Evolutionary conservation across 2,797 vertebrate genomes (phyloP).

Genomic region (Darevskia mixta): DNA sequence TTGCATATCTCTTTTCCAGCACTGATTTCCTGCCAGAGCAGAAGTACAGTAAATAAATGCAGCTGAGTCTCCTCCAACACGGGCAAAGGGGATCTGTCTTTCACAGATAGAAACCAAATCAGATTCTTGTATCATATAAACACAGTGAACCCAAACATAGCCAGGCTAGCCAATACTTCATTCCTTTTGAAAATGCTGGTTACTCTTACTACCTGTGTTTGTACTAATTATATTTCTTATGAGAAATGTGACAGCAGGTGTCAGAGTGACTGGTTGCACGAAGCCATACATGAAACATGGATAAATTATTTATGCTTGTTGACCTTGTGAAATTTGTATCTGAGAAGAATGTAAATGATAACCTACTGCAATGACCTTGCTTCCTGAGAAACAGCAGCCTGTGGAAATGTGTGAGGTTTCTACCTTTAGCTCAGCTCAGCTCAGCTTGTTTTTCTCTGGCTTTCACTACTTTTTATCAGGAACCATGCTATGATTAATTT

Average conservation of each 20-base stretch:
- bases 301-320: slow-evolving; percentile 38
- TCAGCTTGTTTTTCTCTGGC: neutral
- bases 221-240: slow-evolving; percentile 2
- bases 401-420: neutral
- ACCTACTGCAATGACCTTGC: neutral
- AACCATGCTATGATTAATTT: fast-evolving
- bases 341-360: slow-evolving; percentile 35
- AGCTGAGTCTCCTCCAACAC: neutral
- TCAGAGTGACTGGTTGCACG: fast-evolving
- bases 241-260: slow-evolving; percentile 9
- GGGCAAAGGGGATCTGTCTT: neutral
- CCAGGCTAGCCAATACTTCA: neutral
- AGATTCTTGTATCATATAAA: too few relatives aligned
- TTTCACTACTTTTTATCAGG: neutral
- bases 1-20: neutral
- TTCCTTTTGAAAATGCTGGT: neutral
- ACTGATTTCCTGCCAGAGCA: neutral
- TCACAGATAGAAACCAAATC: neutral
- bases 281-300: neutral
- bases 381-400: neutral
- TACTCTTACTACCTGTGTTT: neutral
- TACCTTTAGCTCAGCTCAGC: neutral
- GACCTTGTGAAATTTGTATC: slow-evolving; percentile 32
- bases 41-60: neutral
- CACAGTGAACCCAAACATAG: neutral